Conservation (phyloP, 2,797 vertebrate genomes). For the Pelodytes ibericus region DNA sequence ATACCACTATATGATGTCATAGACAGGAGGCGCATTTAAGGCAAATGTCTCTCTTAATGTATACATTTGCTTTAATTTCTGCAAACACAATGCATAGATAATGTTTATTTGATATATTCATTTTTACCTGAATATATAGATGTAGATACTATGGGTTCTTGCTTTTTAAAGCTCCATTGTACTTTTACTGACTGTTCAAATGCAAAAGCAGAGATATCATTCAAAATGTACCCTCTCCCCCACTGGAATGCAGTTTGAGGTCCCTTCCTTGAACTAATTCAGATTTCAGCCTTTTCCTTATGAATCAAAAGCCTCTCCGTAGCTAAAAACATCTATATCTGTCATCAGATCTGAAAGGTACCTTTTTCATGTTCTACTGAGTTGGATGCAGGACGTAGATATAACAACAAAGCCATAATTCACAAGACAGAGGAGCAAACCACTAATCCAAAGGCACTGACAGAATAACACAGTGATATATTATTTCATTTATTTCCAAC, state of each 20-base stretch:
- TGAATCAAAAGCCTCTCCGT: conserved; percentile 5
- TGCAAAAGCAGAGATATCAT: not conserved
- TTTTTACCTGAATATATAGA: too few species aligned
- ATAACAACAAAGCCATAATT: conserved; percentile 7
- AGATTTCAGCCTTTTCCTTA: not conserved
- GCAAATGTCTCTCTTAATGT: too few species aligned
- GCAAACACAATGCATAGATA: too few species aligned
- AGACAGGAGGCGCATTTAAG: too few species aligned
- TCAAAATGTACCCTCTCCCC: not conserved
- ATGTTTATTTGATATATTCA: too few species aligned
- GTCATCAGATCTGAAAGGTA: conserved; percentile 1
- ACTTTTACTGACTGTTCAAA: too few species aligned
- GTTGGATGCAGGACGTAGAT: not conserved
- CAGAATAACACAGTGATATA: not conserved
- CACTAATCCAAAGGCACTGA: not conserved
- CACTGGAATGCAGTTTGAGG: not conserved
- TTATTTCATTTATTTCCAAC: not conserved
- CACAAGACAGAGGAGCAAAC: not conserved
- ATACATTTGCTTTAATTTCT: too few species aligned
- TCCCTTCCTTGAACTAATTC: not conserved
- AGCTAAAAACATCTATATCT: not conserved
- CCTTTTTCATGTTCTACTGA: not conserved
- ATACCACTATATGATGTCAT: too few species aligned
- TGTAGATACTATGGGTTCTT: too few species aligned
- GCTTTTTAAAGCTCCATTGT: too few species aligned